phyloP scores from a whole-genome alignment of 2,113 vertebrate species.

The Donacobius atricapilla region DNA sequence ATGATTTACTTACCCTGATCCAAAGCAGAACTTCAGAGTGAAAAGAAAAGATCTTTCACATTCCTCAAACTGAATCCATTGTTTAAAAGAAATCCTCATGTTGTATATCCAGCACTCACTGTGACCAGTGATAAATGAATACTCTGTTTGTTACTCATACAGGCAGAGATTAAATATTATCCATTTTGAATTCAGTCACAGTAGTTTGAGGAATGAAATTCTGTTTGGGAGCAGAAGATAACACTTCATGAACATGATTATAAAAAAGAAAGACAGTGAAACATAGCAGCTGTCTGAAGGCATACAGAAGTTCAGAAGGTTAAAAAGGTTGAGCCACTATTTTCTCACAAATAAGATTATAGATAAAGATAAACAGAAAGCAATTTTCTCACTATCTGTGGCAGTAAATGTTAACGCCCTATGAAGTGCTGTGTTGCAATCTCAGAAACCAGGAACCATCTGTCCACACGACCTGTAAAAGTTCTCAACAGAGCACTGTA shows the following conservation, averaged over 20 bases:
- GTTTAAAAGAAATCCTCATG: not conserved
- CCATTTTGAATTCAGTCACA: not conserved
- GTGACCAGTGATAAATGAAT: not conserved
- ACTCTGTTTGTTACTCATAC: not conserved
- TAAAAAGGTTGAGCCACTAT: slow-evolving; percentile 27
- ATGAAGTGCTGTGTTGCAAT: not conserved
- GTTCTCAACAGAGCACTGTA: not conserved
- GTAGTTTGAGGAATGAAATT: not conserved
- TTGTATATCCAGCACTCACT: not conserved
- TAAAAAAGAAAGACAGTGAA: slow-evolving; percentile 7
- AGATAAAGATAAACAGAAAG: slow-evolving; percentile 56
- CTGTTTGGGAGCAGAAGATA: not conserved
- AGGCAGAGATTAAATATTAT: not conserved
- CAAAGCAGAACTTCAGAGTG: not conserved
- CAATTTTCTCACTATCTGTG: slow-evolving; percentile 32
- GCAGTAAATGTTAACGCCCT: not conserved
- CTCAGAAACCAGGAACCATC: not conserved
- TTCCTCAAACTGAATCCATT: not conserved
- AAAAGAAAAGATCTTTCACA: not conserved
- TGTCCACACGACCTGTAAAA: not conserved
- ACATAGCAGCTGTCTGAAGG: not conserved
- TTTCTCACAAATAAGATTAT: slow-evolving; percentile 33
- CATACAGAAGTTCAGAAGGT: slow-evolving; percentile 4
- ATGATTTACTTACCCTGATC: not conserved
- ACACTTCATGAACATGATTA: not conserved